Percentiles rank a stretch among this genome's conserved stretches.
These are phyloP conservation scores for Loriculus beryllinus DNA, from an alignment of 2,797 vertebrate genomes.

Conservation along the genomic window DNA sequence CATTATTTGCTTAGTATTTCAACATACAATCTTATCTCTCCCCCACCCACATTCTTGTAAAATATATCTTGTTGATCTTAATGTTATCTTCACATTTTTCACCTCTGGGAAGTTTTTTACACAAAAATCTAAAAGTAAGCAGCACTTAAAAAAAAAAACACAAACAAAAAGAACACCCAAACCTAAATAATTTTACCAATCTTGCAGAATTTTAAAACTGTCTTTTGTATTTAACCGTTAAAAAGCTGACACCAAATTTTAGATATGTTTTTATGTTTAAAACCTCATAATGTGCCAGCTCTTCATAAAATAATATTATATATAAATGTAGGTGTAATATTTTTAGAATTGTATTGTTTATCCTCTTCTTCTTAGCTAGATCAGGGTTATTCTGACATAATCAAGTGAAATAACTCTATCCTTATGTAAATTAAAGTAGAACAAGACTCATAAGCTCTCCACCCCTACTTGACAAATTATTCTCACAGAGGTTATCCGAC, in stretches of 20 bases:
- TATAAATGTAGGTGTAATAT: neutral
- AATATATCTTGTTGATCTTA: slow-evolving; percentile 44
- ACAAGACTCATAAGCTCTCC: neutral
- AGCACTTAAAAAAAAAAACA: neutral
- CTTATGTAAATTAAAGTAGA: neutral
- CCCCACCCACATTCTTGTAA: slow-evolving; percentile 41
- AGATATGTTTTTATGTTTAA: neutral
- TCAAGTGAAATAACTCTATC: neutral
- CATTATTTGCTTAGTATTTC: slow-evolving; percentile 35
- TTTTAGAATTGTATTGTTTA: neutral
- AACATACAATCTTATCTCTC: neutral
- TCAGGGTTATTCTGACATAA: neutral
- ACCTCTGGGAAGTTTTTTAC: neutral
- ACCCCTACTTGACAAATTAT: neutral
- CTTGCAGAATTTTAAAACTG: neutral
- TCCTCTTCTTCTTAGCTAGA: neutral
- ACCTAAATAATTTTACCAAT: neutral
- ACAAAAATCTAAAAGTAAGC: neutral
- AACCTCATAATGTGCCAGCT: neutral
- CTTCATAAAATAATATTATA: neutral
- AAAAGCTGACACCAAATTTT: neutral
- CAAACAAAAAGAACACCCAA: neutral
- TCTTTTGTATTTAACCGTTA: neutral
- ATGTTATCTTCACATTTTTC: slow-evolving; percentile 36
- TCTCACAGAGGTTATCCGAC: neutral